A percentile compares a stretch with the other conserved stretches of the same genome.
These are phyloP conservation scores for Nycticebus coucang DNA, from an alignment of 2,113 vertebrate species.

Conservation along the genomic window DNA sequence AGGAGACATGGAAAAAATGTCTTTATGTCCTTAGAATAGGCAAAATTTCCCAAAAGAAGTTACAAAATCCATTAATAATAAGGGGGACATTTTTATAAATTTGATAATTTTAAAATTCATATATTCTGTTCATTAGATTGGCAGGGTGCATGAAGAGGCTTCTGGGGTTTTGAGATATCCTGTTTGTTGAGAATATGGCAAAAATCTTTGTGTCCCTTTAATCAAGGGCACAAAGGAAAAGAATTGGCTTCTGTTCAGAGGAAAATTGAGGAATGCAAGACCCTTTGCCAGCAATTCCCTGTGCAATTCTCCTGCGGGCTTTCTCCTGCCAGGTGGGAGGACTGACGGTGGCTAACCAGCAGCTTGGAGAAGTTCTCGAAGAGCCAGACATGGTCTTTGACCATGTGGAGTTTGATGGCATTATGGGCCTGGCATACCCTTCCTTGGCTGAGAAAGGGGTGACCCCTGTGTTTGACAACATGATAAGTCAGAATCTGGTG, in stretches of 20 bases:
- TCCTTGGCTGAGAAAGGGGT: constrained; percentile 75
- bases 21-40: neutral
- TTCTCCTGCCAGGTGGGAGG: constrained; percentile 82
- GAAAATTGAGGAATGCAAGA: neutral
- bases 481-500: constrained; percentile 81
- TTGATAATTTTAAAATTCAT: neutral
- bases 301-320: neutral
- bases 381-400: constrained; percentile 80
- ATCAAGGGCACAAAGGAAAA: neutral
- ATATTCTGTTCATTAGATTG: neutral
- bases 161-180: neutral
- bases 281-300: rapidly evolving
- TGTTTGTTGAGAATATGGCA: neutral
- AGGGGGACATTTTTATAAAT: neutral
- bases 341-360: constrained; percentile 73
- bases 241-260: neutral
- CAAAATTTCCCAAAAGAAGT: neutral
- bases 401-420: constrained; percentile 81
- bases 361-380: constrained; percentile 80
- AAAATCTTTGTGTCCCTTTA: neutral
- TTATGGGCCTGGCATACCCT: constrained; percentile 84
- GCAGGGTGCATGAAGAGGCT: rapidly evolving
- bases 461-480: constrained; percentile 82
- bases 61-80: neutral
- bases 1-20: neutral